Evolutionary conservation across 2,888 invertebrate species (phyloP).

Genomic region (Auanema freiburgensis): DNA sequence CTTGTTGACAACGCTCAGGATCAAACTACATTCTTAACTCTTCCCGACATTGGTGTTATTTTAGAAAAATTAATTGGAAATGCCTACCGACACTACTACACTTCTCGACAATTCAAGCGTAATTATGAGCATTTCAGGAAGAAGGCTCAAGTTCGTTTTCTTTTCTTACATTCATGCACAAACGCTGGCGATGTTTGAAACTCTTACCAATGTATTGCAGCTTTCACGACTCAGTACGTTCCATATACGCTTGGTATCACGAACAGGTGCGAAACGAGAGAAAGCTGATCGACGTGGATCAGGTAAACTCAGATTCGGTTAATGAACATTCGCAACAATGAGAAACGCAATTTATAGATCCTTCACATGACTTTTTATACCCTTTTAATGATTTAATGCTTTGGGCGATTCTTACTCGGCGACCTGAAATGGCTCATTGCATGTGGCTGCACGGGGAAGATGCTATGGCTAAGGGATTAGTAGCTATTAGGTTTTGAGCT

Average conservation of each 20-base stretch:
- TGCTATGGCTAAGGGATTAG: constrained; percentile 55
- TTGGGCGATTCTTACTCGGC: constrained; percentile 95
- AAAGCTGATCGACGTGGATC: constrained; percentile 11
- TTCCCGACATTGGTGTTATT: constrained; percentile 79
- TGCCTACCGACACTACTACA: constrained; percentile 91
- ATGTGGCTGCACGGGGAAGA: constrained; percentile 86
- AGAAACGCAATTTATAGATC: neutral
- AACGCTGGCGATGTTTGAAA: neutral
- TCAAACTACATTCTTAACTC: constrained; percentile 56
- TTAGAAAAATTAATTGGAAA: constrained; percentile 98
- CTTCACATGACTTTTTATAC: constrained; percentile 65
- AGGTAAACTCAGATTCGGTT: neutral
- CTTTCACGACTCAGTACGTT: constrained; percentile 16
- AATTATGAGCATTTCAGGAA: constrained; percentile 44
- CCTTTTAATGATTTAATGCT: constrained; percentile 91
- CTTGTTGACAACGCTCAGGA: constrained; percentile 77
- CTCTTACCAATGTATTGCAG: constrained; percentile 5
- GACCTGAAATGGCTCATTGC: constrained; percentile 89
- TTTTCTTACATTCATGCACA: neutral
- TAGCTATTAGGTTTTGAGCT: constrained; percentile 29
- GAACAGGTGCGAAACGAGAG: constrained; percentile 27
- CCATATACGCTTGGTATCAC: constrained; percentile 17
- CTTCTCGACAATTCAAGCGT: constrained; percentile 81
- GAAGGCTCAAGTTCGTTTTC: constrained; percentile 14
- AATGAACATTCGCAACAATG: neutral